Evolutionary conservation across 2,797 vertebrate genomes (phyloP), one percentile per base, ranked within the genome.

Genomic region (Pseudochirops cupreus): DNA sequence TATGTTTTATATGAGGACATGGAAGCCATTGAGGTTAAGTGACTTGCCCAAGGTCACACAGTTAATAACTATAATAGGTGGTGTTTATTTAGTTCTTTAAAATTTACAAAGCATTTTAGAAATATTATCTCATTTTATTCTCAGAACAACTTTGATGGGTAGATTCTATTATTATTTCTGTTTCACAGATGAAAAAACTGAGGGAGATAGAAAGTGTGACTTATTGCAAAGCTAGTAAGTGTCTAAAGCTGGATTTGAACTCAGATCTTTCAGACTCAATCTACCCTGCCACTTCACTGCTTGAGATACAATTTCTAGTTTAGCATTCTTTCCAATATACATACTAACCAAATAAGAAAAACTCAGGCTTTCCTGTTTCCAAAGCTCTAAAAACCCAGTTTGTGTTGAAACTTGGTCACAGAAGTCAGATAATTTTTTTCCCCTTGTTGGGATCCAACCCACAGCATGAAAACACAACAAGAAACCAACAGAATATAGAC

Each of bases 301-400:
- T 1, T 87, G 39, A 87, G 24, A 50, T 50, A 10, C 3, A 50
- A 26, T 87, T 87, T 87, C 74, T 87, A 50, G 21, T 87, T 46
- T 14, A 50, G 74, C 24, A 0, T 50, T 46, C 9, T 50, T 50
- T 87, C 39, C 39, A 46, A 46, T 87, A 87, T 13, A 87, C 59
- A 67, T 39, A 91, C 53, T 53, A 33, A 57, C 11, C n/a, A n/a
- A 14, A 52, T 82, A 91, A 18, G 74, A 28, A 62, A 92, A 92
- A 7, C 0, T 0, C 39, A 10, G 50, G 21, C 1, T 62, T 3
- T 54, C 31, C n/a, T n/a, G 9, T 74, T 31, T 90, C 21, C 33
- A 16, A 92, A 56, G 11, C 6, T 50, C n/a, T 24, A 93, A 93
- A 74, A 95, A 95, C n/a, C 67, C 29, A 56, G 33, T 91, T 97